Conservation (phyloP, 1,140 invertebrate genomes). For the Chelonus insularis region DNA sequence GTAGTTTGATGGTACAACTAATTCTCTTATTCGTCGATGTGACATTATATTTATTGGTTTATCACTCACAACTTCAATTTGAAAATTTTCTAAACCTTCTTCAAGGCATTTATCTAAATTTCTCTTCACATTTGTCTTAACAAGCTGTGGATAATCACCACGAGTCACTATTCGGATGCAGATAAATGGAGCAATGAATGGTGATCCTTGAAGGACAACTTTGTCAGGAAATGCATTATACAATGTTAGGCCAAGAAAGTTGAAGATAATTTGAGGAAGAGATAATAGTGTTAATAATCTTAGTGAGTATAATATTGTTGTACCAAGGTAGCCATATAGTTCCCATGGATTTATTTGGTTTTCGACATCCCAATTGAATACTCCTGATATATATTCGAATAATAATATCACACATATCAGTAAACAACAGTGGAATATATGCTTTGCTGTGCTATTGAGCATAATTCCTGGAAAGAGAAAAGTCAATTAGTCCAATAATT, state of each 20-base stretch:
- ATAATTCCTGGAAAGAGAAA: slow-evolving; percentile 56
- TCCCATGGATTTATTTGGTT: slow-evolving; percentile 76
- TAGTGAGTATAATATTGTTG: slow-evolving; percentile 75
- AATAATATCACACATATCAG: slow-evolving; percentile 74
- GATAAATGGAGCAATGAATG: slow-evolving; percentile 90
- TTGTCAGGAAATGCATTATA: slow-evolving; percentile 96
- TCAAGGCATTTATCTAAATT: slow-evolving; percentile 90
- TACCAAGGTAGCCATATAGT: slow-evolving; percentile 74
- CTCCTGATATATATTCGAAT: slow-evolving; percentile 81
- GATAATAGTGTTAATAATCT: slow-evolving; percentile 84
- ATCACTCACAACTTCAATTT: slow-evolving; percentile 97
- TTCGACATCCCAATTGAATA: slow-evolving; percentile 68
- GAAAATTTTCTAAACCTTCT: slow-evolving; percentile 92
- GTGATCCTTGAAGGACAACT: slow-evolving; percentile 86
- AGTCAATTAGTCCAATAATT: too few species aligned
- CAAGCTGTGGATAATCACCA: slow-evolving; percentile 92
- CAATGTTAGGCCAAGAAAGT: slow-evolving; percentile 85
- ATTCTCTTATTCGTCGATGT: slow-evolving; percentile 76
- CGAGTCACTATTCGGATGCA: slow-evolving; percentile 94
- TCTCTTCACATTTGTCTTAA: slow-evolving; percentile 83
- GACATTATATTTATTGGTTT: slow-evolving; percentile 77
- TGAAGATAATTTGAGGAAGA: slow-evolving; percentile 87
- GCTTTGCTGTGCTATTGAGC: slow-evolving; percentile 70
- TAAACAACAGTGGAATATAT: slow-evolving; percentile 77
- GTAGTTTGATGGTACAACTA: slow-evolving; percentile 86